Conservation (phyloP, 2,113 vertebrate genomes). For the Theristicus caerulescens region DNA sequence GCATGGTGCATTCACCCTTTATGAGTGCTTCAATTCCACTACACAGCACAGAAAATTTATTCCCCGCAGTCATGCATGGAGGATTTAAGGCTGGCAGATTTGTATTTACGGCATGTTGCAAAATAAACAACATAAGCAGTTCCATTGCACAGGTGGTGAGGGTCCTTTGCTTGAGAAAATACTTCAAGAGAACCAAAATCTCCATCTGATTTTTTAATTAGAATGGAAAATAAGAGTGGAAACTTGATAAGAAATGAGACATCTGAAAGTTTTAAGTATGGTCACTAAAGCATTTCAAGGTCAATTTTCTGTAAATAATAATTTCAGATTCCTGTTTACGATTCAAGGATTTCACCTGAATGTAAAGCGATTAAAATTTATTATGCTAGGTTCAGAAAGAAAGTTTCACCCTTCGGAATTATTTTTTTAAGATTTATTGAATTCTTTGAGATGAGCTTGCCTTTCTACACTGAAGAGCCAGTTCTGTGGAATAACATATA, state of each 20-base stretch:
- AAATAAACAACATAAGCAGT: neutral
- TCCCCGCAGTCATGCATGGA: neutral
- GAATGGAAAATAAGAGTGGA: neutral
- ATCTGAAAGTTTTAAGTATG: neutral
- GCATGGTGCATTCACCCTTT: neutral
- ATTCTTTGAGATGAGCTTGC: neutral
- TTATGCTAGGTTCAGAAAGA: neutral
- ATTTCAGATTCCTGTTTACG: neutral
- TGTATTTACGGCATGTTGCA: neutral
- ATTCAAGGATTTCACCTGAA: neutral
- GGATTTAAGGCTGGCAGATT: neutral
- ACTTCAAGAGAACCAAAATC: neutral
- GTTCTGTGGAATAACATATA: neutral
- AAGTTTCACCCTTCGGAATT: neutral
- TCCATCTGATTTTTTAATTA: neutral
- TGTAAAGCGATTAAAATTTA: rapidly evolving
- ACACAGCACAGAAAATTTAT: neutral
- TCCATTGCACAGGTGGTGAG: neutral
- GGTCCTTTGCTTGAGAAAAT: neutral
- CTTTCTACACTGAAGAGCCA: neutral
- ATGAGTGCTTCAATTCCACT: neutral
- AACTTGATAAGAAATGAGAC: neutral
- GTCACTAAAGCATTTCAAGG: neutral
- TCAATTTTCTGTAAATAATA: neutral
- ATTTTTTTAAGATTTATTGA: neutral